Evolutionary conservation across 2,113 vertebrate genomes (phyloP), one percentile per base, ranked within the genome.

Genomic region (Oplegnathus fasciatus): DNA sequence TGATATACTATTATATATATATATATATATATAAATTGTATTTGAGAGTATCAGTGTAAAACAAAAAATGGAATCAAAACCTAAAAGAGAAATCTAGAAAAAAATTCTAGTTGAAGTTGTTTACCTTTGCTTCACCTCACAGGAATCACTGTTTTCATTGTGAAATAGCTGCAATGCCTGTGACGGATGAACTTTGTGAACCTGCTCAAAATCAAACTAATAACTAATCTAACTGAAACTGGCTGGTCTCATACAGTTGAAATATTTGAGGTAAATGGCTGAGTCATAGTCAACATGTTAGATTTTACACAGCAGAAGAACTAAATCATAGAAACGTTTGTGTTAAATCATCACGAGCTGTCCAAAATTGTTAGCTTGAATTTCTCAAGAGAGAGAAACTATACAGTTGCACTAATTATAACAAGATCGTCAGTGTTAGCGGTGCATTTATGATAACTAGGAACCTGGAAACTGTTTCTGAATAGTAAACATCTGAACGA

Each of bases 141-240:
- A 54, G 30, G 32, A 52, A 37, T 28, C 32, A 52, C 18, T 7
- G 42, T 57, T 28, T 18, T 11, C 24, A 30, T 55, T 34, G n/a
- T 30, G 18, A 40, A 65, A 54, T 24, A 10, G 28, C 52, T 20
- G 32, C 57, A 28, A 13, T 13, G 60, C 32, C 48, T 24, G 30
- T 32, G 58, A 11, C 58, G 13, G 69, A 42, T 73, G n/a, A 73
- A 73, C 46, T 52, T 52, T 50, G 15, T 40, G 44, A 64, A 70
- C 42, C 18, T 30, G 54, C 42, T 48, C 4, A 17, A 37, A 58
- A 13, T 32, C 28, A 61, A 57, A 18, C 28, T 26, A 8, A 7
- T 22, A 57, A 18, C 28, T 26, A 8, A 7, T 22, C 6, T 75
- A 6, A 2, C 54, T 44, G 32, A 55, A 7, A 60, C 54, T 13